phyloP scores from a whole-genome alignment of 2,888 invertebrate genomes.

The Eupithecia vulgata region DNA sequence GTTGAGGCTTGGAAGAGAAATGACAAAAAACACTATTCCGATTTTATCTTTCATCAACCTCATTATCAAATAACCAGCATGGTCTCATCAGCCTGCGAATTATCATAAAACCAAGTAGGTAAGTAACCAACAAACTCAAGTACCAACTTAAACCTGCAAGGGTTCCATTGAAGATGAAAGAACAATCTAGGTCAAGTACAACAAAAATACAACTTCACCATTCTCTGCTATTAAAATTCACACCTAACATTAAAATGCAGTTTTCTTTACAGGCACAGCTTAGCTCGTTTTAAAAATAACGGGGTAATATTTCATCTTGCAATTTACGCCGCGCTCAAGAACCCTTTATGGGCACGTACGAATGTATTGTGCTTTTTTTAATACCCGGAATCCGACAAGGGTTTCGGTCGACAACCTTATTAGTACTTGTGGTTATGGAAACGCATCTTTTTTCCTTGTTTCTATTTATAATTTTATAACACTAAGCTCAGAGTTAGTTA shows the following conservation, averaged over 20 bases:
- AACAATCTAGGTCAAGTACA: not conserved
- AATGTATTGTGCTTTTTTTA: slow-evolving; percentile 24
- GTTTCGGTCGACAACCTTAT: slow-evolving; percentile 32
- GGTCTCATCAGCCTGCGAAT: not conserved
- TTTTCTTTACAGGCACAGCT: not conserved
- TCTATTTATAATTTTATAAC: slow-evolving; percentile 1
- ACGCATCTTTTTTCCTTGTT: slow-evolving; percentile 31
- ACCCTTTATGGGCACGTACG: slow-evolving; percentile 19
- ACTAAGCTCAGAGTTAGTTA: not conserved
- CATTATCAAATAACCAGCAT: not conserved
- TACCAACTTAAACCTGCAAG: not conserved
- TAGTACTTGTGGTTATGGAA: slow-evolving; percentile 19
- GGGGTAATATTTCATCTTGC: slow-evolving; percentile 19
- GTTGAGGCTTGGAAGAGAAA: not conserved
- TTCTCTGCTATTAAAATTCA: not conserved
- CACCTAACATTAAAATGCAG: not conserved
- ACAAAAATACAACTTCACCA: not conserved
- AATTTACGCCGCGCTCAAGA: slow-evolving; percentile 14
- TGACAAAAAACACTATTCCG: no score
- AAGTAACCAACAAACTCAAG: not conserved
- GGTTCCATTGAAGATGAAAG: not conserved
- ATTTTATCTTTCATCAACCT: no score
- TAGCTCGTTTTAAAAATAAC: not conserved
- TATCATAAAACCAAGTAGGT: not conserved
- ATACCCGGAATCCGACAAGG: slow-evolving; percentile 38